A percentile compares a stretch with the other conserved stretches of the same genome.
These are phyloP conservation scores for Thunnus albacares DNA, from an alignment of 2,797 vertebrate genomes.

Conservation along the genomic window DNA sequence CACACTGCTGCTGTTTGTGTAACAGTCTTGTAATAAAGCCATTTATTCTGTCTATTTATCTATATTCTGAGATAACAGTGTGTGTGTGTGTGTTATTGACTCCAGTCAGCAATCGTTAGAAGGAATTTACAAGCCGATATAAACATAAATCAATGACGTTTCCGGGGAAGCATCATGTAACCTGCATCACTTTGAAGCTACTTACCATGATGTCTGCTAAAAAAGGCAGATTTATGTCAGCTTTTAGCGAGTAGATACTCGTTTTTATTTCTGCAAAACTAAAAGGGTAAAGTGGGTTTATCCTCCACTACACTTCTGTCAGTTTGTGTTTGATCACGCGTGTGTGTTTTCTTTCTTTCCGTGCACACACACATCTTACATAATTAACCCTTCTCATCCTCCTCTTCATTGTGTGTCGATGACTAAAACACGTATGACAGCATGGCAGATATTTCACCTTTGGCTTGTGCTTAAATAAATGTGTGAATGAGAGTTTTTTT, in stretches of 20 bases:
- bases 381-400: too few species aligned
- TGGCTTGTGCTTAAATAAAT: not conserved
- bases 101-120: conserved; percentile 5
- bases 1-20: too few species aligned
- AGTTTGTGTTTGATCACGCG: too few species aligned
- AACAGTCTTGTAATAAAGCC: too few species aligned
- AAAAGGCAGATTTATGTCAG: conserved; percentile 43
- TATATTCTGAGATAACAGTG: not conserved
- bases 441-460: conserved; percentile 6
- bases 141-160: conserved; percentile 34
- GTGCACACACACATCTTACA: too few species aligned
- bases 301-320: not conserved
- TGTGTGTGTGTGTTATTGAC: conserved; percentile 6
- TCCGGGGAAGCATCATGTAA: not conserved
- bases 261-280: conserved; percentile 30
- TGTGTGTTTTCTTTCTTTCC: too few species aligned
- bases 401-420: not conserved
- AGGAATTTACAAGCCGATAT: conserved; percentile 17
- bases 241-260: not conserved
- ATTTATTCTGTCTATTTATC: not conserved
- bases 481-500: not conserved
- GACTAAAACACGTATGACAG: not conserved
- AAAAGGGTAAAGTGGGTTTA: conserved; percentile 10
- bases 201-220: conserved; percentile 29
- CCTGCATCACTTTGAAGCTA: conserved; percentile 15